Evolutionary conservation across 2,113 vertebrate genomes (phyloP).

Genomic region (Paramisgurnus dabryanus): DNA sequence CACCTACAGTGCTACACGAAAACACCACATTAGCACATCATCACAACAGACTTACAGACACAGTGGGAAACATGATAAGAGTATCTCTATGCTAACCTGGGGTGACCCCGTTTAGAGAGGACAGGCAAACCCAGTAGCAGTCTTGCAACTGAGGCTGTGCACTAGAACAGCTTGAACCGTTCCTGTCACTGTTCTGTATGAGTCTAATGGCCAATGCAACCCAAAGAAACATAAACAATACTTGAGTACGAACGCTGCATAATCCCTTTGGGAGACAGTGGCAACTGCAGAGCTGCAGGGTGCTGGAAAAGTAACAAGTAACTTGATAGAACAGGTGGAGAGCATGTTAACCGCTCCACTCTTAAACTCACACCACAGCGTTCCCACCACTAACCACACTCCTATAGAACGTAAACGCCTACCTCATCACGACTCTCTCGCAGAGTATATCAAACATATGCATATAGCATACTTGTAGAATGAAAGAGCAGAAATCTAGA

Average conservation of each 20-base stretch:
- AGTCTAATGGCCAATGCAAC: background rate
- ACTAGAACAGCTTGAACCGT: background rate
- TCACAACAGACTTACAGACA: constrained; percentile 1
- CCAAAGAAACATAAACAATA: background rate
- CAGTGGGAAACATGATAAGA: background rate
- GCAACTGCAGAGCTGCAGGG: constrained; percentile 26
- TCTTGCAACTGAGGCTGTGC: background rate
- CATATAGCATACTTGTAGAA: background rate
- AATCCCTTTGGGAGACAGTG: background rate
- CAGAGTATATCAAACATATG: constrained; percentile 1
- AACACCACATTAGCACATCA: constrained; percentile 8
- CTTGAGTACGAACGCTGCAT: background rate
- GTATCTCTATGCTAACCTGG: background rate
- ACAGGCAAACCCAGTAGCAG: background rate
- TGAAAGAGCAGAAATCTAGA: too few species aligned
- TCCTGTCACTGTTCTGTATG: too few species aligned
- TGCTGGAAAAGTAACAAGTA: constrained; percentile 29
- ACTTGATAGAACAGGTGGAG: constrained; percentile 33
- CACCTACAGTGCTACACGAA: background rate
- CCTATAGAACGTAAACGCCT: too few species aligned
- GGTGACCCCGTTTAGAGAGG: background rate
- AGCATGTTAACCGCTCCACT: background rate
- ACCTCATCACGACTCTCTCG: background rate
- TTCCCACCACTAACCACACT: background rate
- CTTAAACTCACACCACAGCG: background rate